Conservation (phyloP, 2,113 vertebrate genomes). For the Zosterops borbonicus region DNA sequence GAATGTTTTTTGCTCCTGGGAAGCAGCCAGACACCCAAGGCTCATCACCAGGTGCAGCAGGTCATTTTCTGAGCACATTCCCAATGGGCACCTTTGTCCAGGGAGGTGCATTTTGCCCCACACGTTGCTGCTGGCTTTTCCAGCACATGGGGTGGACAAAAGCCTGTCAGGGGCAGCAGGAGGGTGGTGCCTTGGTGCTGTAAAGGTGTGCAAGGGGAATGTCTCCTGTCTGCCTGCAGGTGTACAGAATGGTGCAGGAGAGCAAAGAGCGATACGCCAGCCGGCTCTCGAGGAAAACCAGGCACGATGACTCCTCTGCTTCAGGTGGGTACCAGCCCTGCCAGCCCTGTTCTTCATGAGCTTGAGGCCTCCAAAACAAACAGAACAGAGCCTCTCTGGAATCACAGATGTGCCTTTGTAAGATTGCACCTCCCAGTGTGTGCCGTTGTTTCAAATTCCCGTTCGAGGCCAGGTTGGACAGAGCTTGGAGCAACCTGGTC, state of each 20-base stretch:
- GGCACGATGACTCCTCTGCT: background rate
- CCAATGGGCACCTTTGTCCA: background rate
- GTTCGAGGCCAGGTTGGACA: background rate
- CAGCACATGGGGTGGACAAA: background rate
- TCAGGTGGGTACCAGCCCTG: background rate
- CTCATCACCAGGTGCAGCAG: background rate
- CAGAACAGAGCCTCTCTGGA: background rate
- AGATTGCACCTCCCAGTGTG: background rate
- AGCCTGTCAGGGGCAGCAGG: background rate
- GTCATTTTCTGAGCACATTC: background rate
- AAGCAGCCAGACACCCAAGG: background rate
- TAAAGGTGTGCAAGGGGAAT: too few relatives aligned
- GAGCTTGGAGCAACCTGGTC: background rate
- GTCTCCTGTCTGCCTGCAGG: background rate
- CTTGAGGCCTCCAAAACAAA: background rate
- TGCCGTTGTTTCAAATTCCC: background rate
- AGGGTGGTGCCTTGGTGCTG: background rate
- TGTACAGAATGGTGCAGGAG: background rate
- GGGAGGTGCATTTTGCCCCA: background rate
- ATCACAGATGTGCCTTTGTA: background rate
- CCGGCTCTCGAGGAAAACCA: fast-evolving
- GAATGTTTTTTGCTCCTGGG: background rate
- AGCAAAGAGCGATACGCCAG: background rate
- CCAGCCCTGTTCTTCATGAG: background rate
- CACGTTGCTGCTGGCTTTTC: background rate